Base-by-base conservation (phyloP, 2,888 invertebrate species). In the Aethes cnicana region DNA sequence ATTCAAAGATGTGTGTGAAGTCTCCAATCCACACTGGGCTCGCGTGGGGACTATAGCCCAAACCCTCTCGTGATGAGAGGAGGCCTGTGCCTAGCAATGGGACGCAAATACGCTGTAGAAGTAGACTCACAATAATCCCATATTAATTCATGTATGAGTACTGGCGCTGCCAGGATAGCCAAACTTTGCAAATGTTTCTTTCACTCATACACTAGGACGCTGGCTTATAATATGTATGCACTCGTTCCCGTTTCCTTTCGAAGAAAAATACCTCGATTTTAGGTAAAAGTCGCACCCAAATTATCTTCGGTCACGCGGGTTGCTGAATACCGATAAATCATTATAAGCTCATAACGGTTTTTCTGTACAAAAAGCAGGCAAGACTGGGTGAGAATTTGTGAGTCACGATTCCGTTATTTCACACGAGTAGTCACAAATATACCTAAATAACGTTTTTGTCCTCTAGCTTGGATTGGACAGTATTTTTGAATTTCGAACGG, bases 161-260 rank as follows among this genome's bases (percentile, higher is more conserved):
- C 73, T 72, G 76, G 70, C 72, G 74, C 75, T 72, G 72, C 68
- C 67, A 66, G 65, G 71, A 79, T 77, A 76, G 72, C 75, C 74
- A 74, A 79, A 77, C 73, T 75, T 77, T 67, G 64, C 71, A 66
- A 81, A 78, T 66, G 81, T 79, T 72, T 74, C 57, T 72, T 64
- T 74, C 79, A 82, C 82, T 81, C 80, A 81, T 77, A 57, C n/a
- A n/a, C n/a, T n/a, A n/a, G n/a, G 61, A 43, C 68, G 58, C 56
- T 53, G 53, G 47, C 53, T 63, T 75, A 72, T 75, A 77, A 74
- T 75, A 77, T 75, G 69, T 62, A 63, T 57, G 57, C 56, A 53
- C 47, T 9, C 28, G 44, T n/a, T 50, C 32, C 21, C 36, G 28
- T 17, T 20, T 37, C 36, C 39, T 18, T 12, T 52, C 54, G 57